Conservation (phyloP, 2,888 invertebrate species). For the Cancer borealis region DNA sequence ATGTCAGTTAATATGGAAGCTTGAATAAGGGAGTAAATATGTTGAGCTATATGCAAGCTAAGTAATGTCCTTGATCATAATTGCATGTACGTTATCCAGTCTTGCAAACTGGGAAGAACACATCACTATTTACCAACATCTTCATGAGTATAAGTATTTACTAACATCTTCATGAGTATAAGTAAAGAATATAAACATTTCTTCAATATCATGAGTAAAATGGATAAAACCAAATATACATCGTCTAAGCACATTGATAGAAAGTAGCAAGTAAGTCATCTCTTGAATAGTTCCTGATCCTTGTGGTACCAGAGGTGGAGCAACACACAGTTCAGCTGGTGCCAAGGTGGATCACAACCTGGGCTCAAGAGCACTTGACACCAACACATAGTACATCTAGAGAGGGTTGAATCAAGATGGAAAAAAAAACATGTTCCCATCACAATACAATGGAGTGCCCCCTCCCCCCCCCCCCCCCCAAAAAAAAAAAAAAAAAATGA, state of each 20-base stretch:
- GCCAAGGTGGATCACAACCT: background rate
- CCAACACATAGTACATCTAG: background rate
- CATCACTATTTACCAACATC: background rate
- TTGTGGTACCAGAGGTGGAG: background rate
- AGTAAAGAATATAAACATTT: background rate
- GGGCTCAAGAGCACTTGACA: background rate
- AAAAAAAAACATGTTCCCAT: too few species aligned
- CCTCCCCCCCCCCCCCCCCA: too few species aligned
- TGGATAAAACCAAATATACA: background rate
- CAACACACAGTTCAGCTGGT: background rate
- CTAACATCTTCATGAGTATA: background rate
- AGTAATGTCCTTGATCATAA: background rate
- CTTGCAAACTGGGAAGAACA: background rate
- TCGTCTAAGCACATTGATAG: background rate
- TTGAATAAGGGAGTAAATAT: background rate
- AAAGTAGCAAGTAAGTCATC: background rate
- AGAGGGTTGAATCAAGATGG: too few species aligned
- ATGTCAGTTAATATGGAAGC: background rate
- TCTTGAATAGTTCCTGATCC: background rate
- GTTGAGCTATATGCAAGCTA: background rate
- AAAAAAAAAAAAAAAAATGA: too few species aligned
- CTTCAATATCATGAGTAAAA: background rate
- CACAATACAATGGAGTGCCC: too few species aligned
- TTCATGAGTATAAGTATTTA: background rate
- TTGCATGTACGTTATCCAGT: background rate